These are phyloP conservation scores for Catostomus latipinnis DNA, from an alignment of 2,797 vertebrate species.

Conservation along the genomic window DNA sequence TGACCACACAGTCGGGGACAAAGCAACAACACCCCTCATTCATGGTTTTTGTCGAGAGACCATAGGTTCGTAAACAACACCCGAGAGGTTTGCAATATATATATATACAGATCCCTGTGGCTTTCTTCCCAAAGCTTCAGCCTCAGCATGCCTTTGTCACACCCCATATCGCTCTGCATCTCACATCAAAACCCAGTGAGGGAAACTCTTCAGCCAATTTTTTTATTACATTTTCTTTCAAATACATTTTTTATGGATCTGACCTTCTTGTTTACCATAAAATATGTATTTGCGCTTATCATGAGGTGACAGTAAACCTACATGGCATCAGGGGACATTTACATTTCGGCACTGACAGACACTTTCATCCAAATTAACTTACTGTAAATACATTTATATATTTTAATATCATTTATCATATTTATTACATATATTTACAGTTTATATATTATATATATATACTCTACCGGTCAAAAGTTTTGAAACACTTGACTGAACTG, in stretches of 20 bases:
- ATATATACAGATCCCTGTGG: conserved; percentile 30
- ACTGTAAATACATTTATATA: too few species aligned
- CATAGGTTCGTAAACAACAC: too few species aligned
- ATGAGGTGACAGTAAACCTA: neutral
- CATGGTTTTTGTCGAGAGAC: conserved; percentile 31
- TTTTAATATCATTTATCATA: too few species aligned
- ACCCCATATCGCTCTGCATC: conserved; percentile 24
- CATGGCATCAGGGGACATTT: too few species aligned
- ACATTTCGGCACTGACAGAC: too few species aligned
- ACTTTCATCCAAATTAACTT: too few species aligned
- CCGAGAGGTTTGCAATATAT: neutral
- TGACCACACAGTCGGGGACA: conserved; percentile 73
- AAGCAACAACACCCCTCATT: conserved; percentile 61
- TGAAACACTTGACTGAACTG: too few species aligned
- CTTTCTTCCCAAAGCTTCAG: conserved; percentile 26
- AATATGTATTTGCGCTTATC: conserved; percentile 28
- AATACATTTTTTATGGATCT: conserved; percentile 44
- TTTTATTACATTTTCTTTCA: conserved; percentile 36
- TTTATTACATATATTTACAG: too few species aligned
- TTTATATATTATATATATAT: too few species aligned
- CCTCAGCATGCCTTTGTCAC: conserved; percentile 31
- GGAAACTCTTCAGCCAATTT: conserved; percentile 26
- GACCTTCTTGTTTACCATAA: conserved; percentile 25
- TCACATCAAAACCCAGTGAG: conserved; percentile 25
- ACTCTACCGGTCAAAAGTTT: too few species aligned